phyloP scores from a whole-genome alignment of 2,797 vertebrate genomes.

The Fistularia tabacaria region DNA sequence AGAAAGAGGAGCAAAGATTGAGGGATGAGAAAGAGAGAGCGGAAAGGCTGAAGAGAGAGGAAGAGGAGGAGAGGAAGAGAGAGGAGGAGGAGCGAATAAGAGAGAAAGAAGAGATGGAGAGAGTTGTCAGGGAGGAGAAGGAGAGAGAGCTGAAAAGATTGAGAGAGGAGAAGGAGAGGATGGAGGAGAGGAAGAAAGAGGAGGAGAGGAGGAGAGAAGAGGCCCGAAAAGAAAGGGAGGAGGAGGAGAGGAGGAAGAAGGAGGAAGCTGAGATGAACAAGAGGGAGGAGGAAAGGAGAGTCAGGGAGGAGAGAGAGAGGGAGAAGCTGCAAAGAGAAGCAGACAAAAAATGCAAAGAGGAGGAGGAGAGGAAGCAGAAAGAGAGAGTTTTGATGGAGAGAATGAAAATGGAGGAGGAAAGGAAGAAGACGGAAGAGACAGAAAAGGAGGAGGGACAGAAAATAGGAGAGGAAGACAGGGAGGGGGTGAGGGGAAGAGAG shows the following conservation, averaged over 20 bases:
- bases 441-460: neutral
- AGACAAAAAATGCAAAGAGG: conserved; percentile 10
- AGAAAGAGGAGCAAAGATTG: neutral
- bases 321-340: conserved; percentile 5
- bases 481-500: neutral
- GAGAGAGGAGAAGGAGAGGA: conserved; percentile 22
- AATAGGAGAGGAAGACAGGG: conserved; percentile 8
- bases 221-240: conserved; percentile 30
- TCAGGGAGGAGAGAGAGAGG: conserved; percentile 12
- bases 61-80: neutral
- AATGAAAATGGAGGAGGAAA: conserved; percentile 7
- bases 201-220: conserved; percentile 30
- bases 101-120: neutral
- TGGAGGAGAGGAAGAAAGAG: neutral
- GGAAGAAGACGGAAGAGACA: neutral
- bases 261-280: conserved; percentile 1
- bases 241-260: neutral
- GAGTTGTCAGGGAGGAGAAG: neutral
- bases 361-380: conserved; percentile 7
- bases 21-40: neutral
- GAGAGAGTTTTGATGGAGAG: neutral
- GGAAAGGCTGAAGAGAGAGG: neutral
- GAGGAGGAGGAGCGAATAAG: neutral
- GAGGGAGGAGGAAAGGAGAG: conserved; percentile 4
- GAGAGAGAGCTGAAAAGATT: conserved; percentile 25